Evolutionary conservation across 1,140 invertebrate species (phyloP).

Genomic region (Delia radicum): DNA sequence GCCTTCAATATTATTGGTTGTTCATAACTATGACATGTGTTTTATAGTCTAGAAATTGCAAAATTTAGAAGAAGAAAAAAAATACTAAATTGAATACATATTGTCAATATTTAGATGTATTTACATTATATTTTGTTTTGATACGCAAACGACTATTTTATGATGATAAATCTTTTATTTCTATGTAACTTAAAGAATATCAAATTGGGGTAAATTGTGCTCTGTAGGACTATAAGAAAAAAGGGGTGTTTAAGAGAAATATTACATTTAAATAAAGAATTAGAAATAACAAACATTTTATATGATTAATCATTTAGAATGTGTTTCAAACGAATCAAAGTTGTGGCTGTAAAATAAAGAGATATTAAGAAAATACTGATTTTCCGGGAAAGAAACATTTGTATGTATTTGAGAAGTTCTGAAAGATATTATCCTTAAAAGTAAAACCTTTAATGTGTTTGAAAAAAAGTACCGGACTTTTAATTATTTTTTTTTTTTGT

Average conservation of each 20-base stretch:
- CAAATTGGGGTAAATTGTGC: background rate
- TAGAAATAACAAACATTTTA: no score
- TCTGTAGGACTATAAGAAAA: background rate
- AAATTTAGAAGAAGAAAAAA: background rate
- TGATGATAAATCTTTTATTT: constrained; percentile 3
- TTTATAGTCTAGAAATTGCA: background rate
- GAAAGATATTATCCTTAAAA: no score
- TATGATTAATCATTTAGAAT: no score
- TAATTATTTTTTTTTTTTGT: no score
- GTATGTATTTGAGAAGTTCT: no score
- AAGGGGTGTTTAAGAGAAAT: background rate
- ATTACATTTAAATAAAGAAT: no score
- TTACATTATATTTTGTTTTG: constrained; percentile 19
- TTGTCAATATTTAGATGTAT: constrained; percentile 20
- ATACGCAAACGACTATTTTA: constrained; percentile 16
- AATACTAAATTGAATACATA: background rate
- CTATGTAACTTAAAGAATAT: background rate
- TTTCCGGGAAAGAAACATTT: no score
- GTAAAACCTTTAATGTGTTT: no score
- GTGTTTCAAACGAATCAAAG: no score
- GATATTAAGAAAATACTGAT: no score
- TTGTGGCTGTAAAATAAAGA: no score
- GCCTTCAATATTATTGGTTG: background rate
- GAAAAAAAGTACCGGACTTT: no score
- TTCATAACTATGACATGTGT: background rate